These are phyloP conservation scores for Tachysurus vachellii DNA, from an alignment of 2,113 vertebrate genomes.

Conservation along the genomic window DNA sequence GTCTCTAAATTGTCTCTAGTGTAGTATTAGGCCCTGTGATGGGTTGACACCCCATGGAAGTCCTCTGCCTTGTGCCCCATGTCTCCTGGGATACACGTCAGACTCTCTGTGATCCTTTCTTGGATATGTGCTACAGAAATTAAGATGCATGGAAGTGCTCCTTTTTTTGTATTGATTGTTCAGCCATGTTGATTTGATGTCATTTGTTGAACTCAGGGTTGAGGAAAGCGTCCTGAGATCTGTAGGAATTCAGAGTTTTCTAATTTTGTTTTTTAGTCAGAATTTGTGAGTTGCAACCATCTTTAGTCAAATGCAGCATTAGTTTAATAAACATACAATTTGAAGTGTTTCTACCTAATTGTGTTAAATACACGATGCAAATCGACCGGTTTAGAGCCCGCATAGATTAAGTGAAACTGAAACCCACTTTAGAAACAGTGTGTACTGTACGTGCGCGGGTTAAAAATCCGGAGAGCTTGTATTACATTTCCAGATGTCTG, in stretches of 20 bases:
- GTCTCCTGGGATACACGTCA: no score
- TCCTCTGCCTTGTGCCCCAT: no score
- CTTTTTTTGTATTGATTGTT: not conserved
- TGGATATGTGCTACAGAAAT: no score
- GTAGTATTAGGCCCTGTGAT: no score
- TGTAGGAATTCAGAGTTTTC: not conserved
- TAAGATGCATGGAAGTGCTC: no score
- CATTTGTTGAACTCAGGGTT: not conserved
- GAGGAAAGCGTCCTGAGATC: not conserved
- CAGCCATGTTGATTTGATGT: not conserved
- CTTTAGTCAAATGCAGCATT: not conserved
- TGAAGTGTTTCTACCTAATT: no score
- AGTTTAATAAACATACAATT: not conserved
- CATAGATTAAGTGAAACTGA: not conserved
- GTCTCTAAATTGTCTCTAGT: no score
- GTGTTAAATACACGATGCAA: not conserved
- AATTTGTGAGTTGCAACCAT: not conserved
- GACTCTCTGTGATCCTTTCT: no score
- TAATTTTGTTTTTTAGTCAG: not conserved
- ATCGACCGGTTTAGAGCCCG: not conserved
- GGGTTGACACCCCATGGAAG: no score
- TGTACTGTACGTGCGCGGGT: not conserved
- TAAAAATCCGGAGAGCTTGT: not conserved
- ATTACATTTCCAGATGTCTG: not conserved
- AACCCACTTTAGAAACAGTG: not conserved